Percentiles rank a stretch among this genome's conserved stretches.
Conservation (phyloP, 2,113 vertebrate genomes). For the Petromus typicus region DNA sequence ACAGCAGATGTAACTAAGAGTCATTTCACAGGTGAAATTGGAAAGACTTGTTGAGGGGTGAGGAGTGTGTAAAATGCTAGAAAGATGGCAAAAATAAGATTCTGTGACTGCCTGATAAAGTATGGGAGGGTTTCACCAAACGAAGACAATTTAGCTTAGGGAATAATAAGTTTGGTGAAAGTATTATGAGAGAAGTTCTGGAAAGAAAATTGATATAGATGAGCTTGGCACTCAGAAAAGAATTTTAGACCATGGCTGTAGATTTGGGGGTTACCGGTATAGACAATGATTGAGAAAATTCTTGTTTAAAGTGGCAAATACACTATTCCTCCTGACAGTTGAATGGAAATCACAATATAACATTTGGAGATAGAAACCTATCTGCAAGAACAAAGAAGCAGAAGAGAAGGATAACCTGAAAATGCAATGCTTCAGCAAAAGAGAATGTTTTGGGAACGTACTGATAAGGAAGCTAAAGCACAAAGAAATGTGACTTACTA, state of each 20-base stretch:
- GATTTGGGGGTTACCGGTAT: neutral
- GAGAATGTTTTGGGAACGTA: neutral
- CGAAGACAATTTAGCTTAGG: neutral
- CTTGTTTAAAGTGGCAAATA: conserved; percentile 17
- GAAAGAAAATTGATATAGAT: neutral
- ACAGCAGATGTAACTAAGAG: neutral
- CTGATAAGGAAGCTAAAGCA: neutral
- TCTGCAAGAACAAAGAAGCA: neutral
- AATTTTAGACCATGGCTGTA: neutral
- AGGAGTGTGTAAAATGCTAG: neutral
- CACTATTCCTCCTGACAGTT: neutral
- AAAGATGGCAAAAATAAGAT: neutral
- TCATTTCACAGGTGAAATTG: neutral
- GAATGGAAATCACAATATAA: conserved; percentile 9
- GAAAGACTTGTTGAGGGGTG: neutral
- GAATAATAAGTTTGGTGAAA: neutral
- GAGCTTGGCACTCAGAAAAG: neutral
- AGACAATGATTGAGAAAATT: conserved; percentile 14
- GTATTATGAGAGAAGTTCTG: neutral
- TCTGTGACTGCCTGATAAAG: neutral
- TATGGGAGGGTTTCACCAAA: neutral
- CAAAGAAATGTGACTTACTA: neutral
- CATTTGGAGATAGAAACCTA: neutral
- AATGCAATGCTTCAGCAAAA: neutral
- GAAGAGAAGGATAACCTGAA: neutral